Conservation (phyloP, 1,140 invertebrate species). For the Drosophila athabasca region DNA sequence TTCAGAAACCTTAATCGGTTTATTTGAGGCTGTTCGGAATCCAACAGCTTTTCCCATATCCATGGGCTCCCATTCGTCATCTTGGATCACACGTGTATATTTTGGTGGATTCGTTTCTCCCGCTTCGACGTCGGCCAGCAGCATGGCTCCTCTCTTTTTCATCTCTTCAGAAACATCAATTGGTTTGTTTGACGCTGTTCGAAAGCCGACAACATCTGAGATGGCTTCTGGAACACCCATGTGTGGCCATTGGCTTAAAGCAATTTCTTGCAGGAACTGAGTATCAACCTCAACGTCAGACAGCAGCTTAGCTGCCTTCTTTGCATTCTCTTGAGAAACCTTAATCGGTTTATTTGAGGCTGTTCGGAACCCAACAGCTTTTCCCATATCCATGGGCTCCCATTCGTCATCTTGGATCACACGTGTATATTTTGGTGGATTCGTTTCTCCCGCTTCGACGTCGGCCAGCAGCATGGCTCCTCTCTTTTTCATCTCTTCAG, state of each 20-base stretch:
- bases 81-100: no score
- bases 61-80: no score
- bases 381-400: neutral
- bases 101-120: neutral
- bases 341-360: conserved; percentile 55
- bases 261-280: no score
- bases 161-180: conserved; percentile 26
- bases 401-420: no score
- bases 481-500: conserved; percentile 7
- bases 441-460: neutral
- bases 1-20: conserved; percentile 12
- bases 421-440: neutral
- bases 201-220: no score
- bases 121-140: conserved; percentile 23
- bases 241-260: no score
- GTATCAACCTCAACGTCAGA: no score
- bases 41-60: no score
- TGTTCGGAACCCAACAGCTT: conserved; percentile 27
- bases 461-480: conserved; percentile 18
- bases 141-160: neutral
- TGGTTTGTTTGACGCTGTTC: conserved; percentile 6
- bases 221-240: no score
- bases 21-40: neutral
- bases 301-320: conserved; percentile 20
- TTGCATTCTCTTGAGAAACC: conserved; percentile 28